phyloP scores from a whole-genome alignment of 2,797 vertebrate species.

The Epinephelus awoara region DNA sequence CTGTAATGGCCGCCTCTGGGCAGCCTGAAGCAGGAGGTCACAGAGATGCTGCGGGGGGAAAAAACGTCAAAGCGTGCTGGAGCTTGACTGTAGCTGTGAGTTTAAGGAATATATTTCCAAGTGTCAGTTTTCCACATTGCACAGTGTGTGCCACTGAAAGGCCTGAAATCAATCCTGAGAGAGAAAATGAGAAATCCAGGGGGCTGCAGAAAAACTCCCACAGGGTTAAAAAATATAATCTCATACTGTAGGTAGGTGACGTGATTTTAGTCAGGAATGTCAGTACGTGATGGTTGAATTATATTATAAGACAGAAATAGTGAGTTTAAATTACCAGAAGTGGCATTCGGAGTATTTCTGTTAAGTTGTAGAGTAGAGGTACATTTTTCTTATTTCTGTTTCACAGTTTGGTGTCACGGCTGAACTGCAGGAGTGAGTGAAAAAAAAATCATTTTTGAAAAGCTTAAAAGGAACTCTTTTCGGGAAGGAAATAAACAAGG shows the following conservation, averaged over 20 bases:
- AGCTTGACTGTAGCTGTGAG: constrained; percentile 12
- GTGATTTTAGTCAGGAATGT: constrained; percentile 17
- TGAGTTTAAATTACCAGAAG: constrained; percentile 12
- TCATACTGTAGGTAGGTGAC: not conserved
- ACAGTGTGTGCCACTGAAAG: constrained; percentile 22
- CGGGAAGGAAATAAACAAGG: not conserved
- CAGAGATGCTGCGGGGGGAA: constrained; percentile 29
- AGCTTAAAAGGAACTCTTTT: not conserved
- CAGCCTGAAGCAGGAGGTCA: constrained; percentile 46
- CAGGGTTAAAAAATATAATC: not conserved
- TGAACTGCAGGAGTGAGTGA: not conserved
- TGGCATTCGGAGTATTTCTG: not conserved
- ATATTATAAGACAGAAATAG: constrained; percentile 5
- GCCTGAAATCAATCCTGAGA: constrained; percentile 45
- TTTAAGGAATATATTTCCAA: constrained; percentile 32
- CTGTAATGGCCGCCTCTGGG: constrained; percentile 54
- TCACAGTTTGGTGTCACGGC: not conserved
- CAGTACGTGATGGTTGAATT: not conserved
- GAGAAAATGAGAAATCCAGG: constrained; percentile 38
- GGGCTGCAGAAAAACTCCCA: not conserved
- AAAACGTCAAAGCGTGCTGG: not conserved
- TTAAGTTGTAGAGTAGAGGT: no score
- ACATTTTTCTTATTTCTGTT: not conserved
- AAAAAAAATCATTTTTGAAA: not conserved
- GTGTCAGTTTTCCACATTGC: constrained; percentile 16